Base-by-base conservation (phyloP, 2,888 invertebrate species). In the Catocala sponsa region DNA sequence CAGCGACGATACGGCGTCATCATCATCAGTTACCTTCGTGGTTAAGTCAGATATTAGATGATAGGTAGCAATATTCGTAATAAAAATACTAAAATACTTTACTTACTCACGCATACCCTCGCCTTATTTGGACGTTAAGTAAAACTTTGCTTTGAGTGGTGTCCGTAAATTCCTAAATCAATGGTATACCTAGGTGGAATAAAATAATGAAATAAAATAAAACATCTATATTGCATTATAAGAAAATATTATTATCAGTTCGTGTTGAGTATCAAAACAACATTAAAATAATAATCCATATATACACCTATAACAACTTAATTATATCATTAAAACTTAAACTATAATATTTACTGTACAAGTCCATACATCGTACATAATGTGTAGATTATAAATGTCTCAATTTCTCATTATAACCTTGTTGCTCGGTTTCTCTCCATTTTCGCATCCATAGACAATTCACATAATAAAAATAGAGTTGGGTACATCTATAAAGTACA, bases 261-360 rank as follows among this genome's bases (percentile, higher is more conserved):
- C 93, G 83, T 88, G 89, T 92, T 94, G 93, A 94, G 94, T 94
- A 94, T 94, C 92, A 90, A 92, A 91, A 91, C 89, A 92, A 91
- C 87, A 86, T 87, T 87, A 89, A 82, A 82, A 83, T 84, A 84
- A 78, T 81, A 79, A 81, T 83, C 78, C 77, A 80, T 89, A 85
- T 88, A 87, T 88, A 90, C 76, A 84, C 69, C 67, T 77, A 78
- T 80, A 81, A 82, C 77, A 84, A 73, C 76, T 69, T 74, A 78
- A 65, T 74, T 76, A 79, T 80, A 78, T 71, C 59, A 68, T 74
- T 76, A 68, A 61, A 52, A 65, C 69, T 68, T 63, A 50, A 68
- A 58, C 55, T 64, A 61, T 49, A 74, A 59, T 75, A 79, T 76
- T 72, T 76, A 79, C 79, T 85, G 76, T 85, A 85, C 83, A 79